phyloP scores from a whole-genome alignment of 2,113 vertebrate species.

The Heptranchias perlo region DNA sequence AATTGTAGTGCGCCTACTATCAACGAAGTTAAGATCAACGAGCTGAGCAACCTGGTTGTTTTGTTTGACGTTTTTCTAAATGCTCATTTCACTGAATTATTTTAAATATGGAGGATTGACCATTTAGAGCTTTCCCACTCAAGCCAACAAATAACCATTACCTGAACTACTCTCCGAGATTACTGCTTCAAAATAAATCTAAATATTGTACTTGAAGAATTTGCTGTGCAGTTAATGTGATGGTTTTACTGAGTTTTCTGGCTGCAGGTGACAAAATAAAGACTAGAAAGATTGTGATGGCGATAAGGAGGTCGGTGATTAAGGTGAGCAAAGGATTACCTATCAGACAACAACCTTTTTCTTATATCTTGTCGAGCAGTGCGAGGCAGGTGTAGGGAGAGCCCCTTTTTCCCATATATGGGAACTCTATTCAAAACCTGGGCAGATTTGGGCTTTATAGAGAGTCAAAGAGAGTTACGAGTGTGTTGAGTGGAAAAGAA shows the following conservation, averaged over 20 bases:
- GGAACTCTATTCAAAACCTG: background rate
- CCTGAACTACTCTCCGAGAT: background rate
- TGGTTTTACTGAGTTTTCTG: background rate
- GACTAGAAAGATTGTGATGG: background rate
- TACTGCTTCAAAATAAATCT: background rate
- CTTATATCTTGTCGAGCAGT: background rate
- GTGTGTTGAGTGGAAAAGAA: background rate
- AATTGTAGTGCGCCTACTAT: background rate
- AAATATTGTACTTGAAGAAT: background rate
- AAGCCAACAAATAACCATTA: background rate
- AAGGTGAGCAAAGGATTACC: background rate
- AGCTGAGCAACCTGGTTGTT: background rate
- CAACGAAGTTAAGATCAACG: background rate
- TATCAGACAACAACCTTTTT: background rate
- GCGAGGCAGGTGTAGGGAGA: background rate
- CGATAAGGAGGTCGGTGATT: background rate
- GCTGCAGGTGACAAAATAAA: background rate
- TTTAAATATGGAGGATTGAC: background rate
- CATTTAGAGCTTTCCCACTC: background rate
- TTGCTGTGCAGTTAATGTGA: background rate
- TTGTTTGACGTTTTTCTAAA: background rate
- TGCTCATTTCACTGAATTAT: background rate
- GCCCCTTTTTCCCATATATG: background rate
- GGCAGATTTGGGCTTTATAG: background rate
- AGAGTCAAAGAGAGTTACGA: background rate